Percentiles rank a stretch among this genome's conserved stretches.
Evolutionary conservation across 2,113 vertebrate genomes (phyloP).

Genomic region (Alaudala cheleensis): DNA sequence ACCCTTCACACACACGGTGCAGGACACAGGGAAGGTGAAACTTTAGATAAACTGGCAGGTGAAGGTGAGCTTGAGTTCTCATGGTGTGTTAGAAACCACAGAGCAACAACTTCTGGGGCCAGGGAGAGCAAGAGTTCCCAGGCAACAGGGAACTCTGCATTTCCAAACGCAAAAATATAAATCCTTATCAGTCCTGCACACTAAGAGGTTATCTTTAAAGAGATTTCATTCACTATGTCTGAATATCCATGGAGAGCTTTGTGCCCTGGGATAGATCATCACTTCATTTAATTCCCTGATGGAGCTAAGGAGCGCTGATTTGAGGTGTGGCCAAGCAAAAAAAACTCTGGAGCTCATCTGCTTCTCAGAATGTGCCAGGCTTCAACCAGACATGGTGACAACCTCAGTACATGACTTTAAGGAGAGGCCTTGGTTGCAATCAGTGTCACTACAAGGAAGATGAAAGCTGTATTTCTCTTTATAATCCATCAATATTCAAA

Average conservation of each 20-base stretch:
- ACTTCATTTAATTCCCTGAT: neutral
- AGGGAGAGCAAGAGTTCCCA: neutral
- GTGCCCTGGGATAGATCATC: neutral
- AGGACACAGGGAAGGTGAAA: neutral
- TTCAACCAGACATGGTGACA: neutral
- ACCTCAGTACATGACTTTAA: rapidly evolving
- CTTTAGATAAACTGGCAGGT: neutral
- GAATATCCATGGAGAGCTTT: neutral
- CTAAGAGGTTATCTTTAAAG: neutral
- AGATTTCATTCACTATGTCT: neutral
- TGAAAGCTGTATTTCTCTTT: neutral
- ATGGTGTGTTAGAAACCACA: no score
- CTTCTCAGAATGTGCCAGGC: neutral
- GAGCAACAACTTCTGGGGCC: neutral
- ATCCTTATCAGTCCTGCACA: neutral
- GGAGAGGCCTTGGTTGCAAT: neutral
- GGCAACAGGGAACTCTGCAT: neutral
- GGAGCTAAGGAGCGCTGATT: neutral
- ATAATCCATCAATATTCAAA: neutral
- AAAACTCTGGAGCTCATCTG: neutral
- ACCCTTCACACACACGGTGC: neutral
- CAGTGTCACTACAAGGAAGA: neutral
- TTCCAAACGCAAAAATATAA: neutral
- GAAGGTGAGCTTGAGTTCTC: neutral
- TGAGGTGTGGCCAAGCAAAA: neutral